These are phyloP conservation scores for Rhopilema esculentum DNA, from an alignment of 30 jellyfish, hydroid and myxozoan species.

Conservation along the genomic window DNA sequence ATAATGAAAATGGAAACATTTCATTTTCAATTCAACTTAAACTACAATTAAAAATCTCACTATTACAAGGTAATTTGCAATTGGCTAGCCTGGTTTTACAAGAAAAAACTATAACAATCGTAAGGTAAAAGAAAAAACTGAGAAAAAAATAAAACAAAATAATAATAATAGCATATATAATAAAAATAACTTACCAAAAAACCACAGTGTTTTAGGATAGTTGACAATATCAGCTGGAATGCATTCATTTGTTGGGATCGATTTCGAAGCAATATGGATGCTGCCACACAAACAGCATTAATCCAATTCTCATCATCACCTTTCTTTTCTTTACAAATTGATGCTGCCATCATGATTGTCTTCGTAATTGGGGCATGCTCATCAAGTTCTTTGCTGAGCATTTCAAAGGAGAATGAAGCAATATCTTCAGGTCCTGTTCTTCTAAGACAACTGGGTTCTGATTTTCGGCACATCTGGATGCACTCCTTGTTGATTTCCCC, in stretches of 20 bases:
- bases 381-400: slow-evolving; percentile 2
- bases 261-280: slow-evolving; percentile 6
- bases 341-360: slow-evolving; percentile 22
- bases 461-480: neutral
- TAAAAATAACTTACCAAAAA: slow-evolving; percentile 1
- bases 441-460: slow-evolving; percentile 23
- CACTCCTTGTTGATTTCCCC: slow-evolving; percentile 8
- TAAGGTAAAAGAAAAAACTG: too few species aligned
- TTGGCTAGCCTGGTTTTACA: neutral
- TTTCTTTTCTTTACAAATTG: slow-evolving; percentile 3
- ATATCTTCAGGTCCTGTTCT: slow-evolving; percentile 12
- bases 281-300: slow-evolving; percentile 20
- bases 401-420: slow-evolving; percentile 2
- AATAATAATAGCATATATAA: neutral
- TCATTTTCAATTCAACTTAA: neutral
- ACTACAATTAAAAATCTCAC: neutral
- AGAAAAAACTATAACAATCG: neutral
- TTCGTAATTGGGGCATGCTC: slow-evolving; percentile 1
- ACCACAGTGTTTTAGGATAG: slow-evolving; percentile 6
- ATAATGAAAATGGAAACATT: neutral
- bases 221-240: slow-evolving; percentile 21
- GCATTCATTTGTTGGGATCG: slow-evolving; percentile 27
- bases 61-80: slow-evolving; percentile 1
- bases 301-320: neutral
- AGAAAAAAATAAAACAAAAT: neutral